Percentiles rank a stretch among this genome's conserved stretches.
These are phyloP conservation scores for Podocnemis expansa DNA, from an alignment of 2,113 vertebrate genomes.

Conservation along the genomic window DNA sequence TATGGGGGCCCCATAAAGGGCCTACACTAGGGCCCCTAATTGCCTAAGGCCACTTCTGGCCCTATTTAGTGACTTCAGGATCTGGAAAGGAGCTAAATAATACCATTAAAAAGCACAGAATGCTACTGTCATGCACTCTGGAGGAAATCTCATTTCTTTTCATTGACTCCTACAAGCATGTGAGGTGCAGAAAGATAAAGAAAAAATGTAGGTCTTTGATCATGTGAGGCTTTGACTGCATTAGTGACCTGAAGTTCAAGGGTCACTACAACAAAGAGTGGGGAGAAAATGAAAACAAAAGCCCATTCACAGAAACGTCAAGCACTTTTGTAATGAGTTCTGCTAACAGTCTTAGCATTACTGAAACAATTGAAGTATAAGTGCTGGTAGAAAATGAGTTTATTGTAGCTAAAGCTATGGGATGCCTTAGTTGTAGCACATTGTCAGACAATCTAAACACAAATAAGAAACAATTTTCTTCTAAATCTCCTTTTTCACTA, in stretches of 20 bases:
- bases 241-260: background rate
- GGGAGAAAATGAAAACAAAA: slow-evolving; percentile 16
- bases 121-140: slow-evolving; percentile 14
- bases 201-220: background rate
- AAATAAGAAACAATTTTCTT: background rate
- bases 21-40: too few relatives aligned
- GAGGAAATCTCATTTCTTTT: slow-evolving; percentile 9
- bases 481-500: background rate
- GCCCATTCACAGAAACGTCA: background rate
- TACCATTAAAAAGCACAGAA: slow-evolving; percentile 14
- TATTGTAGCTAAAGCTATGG: slow-evolving; percentile 17
- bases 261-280: background rate
- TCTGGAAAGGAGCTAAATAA: background rate
- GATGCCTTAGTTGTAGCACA: slow-evolving; percentile 17
- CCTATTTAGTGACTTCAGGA: background rate
- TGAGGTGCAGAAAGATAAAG: slow-evolving; percentile 22
- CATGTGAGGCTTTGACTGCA: background rate
- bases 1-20: too few relatives aligned
- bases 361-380: slow-evolving; percentile 10
- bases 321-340: background rate
- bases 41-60: too few relatives aligned
- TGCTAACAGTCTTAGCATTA: background rate
- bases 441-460: background rate
- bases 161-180: background rate
- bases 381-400: slow-evolving; percentile 35